These are phyloP conservation scores for Sarcophaga variegata DNA, from an alignment of 2,888 invertebrate genomes.

Conservation along the genomic window DNA sequence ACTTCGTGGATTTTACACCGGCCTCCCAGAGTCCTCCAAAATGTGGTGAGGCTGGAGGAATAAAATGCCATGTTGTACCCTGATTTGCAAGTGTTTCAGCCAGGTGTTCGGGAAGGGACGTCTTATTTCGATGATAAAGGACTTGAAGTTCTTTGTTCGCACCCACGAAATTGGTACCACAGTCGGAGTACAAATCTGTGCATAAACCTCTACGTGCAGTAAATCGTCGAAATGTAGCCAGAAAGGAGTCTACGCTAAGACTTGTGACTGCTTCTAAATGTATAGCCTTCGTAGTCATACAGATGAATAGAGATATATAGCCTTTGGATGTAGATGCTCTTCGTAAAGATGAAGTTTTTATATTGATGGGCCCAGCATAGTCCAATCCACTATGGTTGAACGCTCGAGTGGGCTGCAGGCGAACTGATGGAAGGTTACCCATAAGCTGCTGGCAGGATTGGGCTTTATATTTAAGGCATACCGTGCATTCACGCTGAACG, in stretches of 20 bases:
- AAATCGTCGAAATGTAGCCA: slow-evolving; percentile 46
- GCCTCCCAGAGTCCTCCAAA: slow-evolving; percentile 52
- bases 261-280: slow-evolving; percentile 50
- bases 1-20: slow-evolving; percentile 42
- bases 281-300: slow-evolving; percentile 44
- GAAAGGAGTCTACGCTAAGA: slow-evolving; percentile 19
- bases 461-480: slow-evolving; percentile 22
- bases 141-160: slow-evolving; percentile 45
- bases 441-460: slow-evolving; percentile 46
- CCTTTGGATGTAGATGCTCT: slow-evolving; percentile 19
- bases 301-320: slow-evolving; percentile 46
- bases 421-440: slow-evolving; percentile 53
- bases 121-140: slow-evolving; percentile 20
- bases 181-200: slow-evolving; percentile 43
- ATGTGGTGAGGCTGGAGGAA: neutral
- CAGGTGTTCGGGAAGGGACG: slow-evolving; percentile 8
- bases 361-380: slow-evolving; percentile 58
- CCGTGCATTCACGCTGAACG: neutral
- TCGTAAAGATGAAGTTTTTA: slow-evolving; percentile 31
- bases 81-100: slow-evolving; percentile 1
- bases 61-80: slow-evolving; percentile 31
- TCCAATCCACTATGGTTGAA: slow-evolving; percentile 44
- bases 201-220: slow-evolving; percentile 35
- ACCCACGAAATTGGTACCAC: slow-evolving; percentile 56
- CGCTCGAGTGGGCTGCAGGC: slow-evolving; percentile 37